Conservation (phyloP, 2,888 invertebrate species). For the Polymixis flavicincta region DNA sequence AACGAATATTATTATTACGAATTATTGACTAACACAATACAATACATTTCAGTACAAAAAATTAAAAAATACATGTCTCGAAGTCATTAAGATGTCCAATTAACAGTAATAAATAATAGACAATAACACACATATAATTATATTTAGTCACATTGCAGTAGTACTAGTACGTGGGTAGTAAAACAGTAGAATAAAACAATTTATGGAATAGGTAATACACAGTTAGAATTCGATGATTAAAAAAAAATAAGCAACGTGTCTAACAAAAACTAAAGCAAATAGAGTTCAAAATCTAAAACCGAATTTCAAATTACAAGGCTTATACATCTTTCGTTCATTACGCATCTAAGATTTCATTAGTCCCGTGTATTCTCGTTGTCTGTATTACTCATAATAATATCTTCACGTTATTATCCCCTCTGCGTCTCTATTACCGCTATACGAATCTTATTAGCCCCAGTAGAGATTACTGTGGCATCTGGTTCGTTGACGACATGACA, state of each 20-base stretch:
- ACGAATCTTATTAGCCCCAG: constrained; percentile 17
- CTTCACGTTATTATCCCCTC: constrained; percentile 1
- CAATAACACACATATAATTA: no score
- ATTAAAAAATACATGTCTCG: no score
- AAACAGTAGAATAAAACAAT: no score
- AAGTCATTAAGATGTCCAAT: no score
- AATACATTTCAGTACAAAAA: no score
- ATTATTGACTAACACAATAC: no score
- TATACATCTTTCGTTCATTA: neutral
- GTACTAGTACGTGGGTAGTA: no score
- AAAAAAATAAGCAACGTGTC: neutral
- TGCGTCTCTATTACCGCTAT: constrained; percentile 10
- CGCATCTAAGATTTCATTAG: constrained; percentile 21
- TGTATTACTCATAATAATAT: constrained; percentile 7
- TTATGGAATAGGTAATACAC: no score
- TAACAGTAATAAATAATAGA: no score
- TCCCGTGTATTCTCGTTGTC: neutral
- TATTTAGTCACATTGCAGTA: no score
- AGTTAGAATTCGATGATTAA: no score
- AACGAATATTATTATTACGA: no score
- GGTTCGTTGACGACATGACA: neutral
- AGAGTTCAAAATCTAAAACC: neutral
- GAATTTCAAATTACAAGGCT: neutral
- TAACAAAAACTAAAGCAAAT: neutral
- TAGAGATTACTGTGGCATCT: neutral